These are phyloP conservation scores for Eupithecia abbreviata DNA, from an alignment of 2,888 invertebrate species.

Conservation along the genomic window DNA sequence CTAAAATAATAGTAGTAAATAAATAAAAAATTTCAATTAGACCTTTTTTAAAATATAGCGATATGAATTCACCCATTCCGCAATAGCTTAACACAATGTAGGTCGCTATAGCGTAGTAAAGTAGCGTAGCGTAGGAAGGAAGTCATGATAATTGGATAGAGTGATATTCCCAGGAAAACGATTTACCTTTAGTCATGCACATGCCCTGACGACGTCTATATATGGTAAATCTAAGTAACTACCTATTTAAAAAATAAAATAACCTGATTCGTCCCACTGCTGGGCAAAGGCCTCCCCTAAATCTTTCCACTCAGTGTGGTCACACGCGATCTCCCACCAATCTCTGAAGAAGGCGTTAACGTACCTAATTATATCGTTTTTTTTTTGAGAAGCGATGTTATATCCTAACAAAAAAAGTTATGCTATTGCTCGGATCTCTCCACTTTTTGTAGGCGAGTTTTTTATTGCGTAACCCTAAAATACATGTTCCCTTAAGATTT, in stretches of 20 bases:
- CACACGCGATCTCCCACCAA: no score
- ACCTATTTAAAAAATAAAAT: no score
- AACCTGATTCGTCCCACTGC: no score
- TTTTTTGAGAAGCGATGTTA: no score
- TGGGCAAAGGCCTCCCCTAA: no score
- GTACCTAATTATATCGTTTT: not conserved
- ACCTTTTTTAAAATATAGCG: not conserved
- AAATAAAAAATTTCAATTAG: not conserved
- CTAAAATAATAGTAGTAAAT: not conserved
- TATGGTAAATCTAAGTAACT: not conserved
- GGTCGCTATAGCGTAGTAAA: not conserved
- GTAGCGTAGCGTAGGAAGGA: not conserved
- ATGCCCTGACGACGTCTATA: slow-evolving; percentile 13
- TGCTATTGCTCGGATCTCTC: no score
- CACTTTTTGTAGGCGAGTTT: no score
- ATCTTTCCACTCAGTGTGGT: no score
- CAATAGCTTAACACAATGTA: not conserved
- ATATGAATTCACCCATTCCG: not conserved
- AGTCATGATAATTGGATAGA: not conserved
- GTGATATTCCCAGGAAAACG: not conserved
- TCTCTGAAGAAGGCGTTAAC: no score
- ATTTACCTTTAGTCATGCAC: slow-evolving; percentile 24
- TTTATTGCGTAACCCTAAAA: no score
- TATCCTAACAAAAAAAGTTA: no score
- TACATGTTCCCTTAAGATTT: no score